These are phyloP conservation scores for Coboldia fuscipes DNA, from an alignment of 1,140 invertebrate genomes.

Conservation along the genomic window DNA sequence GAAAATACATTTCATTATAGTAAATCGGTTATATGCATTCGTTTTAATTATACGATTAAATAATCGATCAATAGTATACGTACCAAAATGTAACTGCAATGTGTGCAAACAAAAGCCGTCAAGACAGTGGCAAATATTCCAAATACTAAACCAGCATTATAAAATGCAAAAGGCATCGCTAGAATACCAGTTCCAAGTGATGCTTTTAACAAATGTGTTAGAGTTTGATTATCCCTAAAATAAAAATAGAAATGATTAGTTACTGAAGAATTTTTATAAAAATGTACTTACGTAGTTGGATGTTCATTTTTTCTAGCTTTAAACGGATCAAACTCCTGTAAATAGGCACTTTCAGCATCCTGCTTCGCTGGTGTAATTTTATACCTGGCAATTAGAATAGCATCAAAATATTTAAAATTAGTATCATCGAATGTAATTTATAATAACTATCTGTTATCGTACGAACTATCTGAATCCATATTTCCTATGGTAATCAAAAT, in stretches of 20 bases:
- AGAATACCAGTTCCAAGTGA: slow-evolving; percentile 81
- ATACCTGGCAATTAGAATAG: slow-evolving; percentile 28
- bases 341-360: slow-evolving; percentile 23
- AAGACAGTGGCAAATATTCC: slow-evolving; percentile 59
- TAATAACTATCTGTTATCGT: slow-evolving; percentile 3
- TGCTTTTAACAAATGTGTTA: slow-evolving; percentile 69
- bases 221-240: slow-evolving; percentile 55
- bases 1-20: too few relatives aligned
- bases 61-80: slow-evolving; percentile 19
- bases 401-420: slow-evolving; percentile 5
- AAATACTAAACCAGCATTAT: slow-evolving; percentile 50
- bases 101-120: slow-evolving; percentile 62
- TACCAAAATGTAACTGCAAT: slow-evolving; percentile 69
- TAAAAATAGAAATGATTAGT: slow-evolving; percentile 4
- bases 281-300: slow-evolving; percentile 53
- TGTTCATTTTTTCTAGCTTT: slow-evolving; percentile 42
- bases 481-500: too few relatives aligned
- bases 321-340: slow-evolving; percentile 49
- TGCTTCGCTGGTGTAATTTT: slow-evolving; percentile 31
- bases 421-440: slow-evolving; percentile 3
- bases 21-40: too few relatives aligned
- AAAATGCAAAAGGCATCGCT: slow-evolving; percentile 73
- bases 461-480: slow-evolving; percentile 11
- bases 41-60: not conserved
- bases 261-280: slow-evolving; percentile 1